phyloP scores from a whole-genome alignment of 2,888 invertebrate genomes.

The Hyppa rectilinea region DNA sequence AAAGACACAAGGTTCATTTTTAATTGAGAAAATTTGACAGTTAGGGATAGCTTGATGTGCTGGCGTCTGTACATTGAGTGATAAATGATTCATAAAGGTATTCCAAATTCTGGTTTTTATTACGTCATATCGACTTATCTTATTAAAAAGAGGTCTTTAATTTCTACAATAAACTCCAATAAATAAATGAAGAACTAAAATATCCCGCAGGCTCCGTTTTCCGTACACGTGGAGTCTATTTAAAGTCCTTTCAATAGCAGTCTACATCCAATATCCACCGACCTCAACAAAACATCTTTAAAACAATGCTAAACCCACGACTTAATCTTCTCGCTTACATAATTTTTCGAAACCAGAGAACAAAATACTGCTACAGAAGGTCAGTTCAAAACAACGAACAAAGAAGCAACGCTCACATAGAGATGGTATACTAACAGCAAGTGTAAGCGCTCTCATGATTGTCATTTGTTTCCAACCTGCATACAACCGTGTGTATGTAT shows the following conservation, averaged over 20 bases:
- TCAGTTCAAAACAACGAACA: not conserved
- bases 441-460: too few relatives aligned
- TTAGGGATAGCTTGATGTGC: too few relatives aligned
- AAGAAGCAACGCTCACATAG: not conserved
- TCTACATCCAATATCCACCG: not conserved
- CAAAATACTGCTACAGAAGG: not conserved
- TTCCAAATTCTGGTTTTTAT: not conserved
- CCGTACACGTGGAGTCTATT: not conserved
- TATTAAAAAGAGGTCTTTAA: not conserved
- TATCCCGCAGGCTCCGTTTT: not conserved
- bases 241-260: not conserved
- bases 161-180: too few relatives aligned
- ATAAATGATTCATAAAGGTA: not conserved
- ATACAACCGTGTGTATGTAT: too few relatives aligned
- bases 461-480: not conserved
- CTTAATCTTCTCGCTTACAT: conserved; percentile 18
- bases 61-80: not conserved
- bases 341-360: conserved; percentile 17
- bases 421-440: not conserved
- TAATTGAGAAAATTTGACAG: too few relatives aligned
- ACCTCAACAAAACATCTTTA: not conserved
- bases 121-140: not conserved
- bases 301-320: conserved; percentile 9
- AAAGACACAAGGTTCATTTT: too few relatives aligned
- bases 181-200: not conserved